phyloP scores from a whole-genome alignment of 2,888 invertebrate genomes.

The Hydroisotoma schaefferi region DNA sequence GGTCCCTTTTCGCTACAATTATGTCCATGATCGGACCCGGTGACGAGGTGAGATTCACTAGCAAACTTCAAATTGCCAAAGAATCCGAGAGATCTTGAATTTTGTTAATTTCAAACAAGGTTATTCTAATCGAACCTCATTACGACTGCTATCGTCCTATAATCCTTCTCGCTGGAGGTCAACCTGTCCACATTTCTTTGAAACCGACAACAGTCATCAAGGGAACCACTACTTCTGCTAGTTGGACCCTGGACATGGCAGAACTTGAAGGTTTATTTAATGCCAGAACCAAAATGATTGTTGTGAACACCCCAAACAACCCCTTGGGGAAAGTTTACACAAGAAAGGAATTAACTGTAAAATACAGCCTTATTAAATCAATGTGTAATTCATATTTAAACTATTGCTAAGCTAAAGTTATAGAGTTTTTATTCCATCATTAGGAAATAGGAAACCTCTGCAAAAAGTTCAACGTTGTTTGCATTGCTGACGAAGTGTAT shows the following conservation, averaged over 20 bases:
- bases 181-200: slow-evolving; percentile 80
- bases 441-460: slow-evolving; percentile 81
- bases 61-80: background rate
- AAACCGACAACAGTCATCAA: slow-evolving; percentile 63
- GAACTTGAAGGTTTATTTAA: slow-evolving; percentile 79
- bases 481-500: slow-evolving; percentile 87
- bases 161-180: slow-evolving; percentile 82
- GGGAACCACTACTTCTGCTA: slow-evolving; percentile 66
- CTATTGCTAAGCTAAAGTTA: background rate
- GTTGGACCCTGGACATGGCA: slow-evolving; percentile 78
- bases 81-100: background rate
- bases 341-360: slow-evolving; percentile 56
- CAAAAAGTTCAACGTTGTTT: slow-evolving; percentile 85
- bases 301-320: slow-evolving; percentile 96
- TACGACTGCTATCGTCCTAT: slow-evolving; percentile 98
- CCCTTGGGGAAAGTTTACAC: slow-evolving; percentile 90
- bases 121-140: slow-evolving; percentile 95
- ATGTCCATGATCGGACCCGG: slow-evolving; percentile 79
- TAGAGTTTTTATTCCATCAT: background rate
- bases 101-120: slow-evolving; percentile 58
- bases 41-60: slow-evolving; percentile 50
- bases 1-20: slow-evolving; percentile 81
- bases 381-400: background rate
- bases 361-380: background rate
- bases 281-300: slow-evolving; percentile 83